Conservation (phyloP, 2,888 invertebrate species). For the Dendrolimus houi region DNA sequence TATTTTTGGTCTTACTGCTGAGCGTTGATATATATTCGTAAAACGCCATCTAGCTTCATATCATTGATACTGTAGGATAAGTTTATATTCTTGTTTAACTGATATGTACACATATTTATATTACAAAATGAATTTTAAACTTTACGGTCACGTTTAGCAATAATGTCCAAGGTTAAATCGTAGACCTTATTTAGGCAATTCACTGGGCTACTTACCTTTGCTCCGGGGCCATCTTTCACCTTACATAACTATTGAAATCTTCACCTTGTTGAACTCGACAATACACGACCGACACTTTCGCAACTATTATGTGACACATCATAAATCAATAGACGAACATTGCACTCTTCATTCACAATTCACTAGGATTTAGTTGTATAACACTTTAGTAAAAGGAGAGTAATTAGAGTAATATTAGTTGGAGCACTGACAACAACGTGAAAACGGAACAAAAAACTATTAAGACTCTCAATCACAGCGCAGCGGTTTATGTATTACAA, state of each 20-base stretch:
- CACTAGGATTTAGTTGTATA: neutral
- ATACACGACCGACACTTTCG: constrained; percentile 11
- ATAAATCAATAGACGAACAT: constrained; percentile 17
- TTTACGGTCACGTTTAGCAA: constrained; percentile 11
- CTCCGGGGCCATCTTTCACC: constrained; percentile 11
- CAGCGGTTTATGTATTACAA: neutral
- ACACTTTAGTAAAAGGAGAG: neutral
- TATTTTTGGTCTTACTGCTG: too few relatives aligned
- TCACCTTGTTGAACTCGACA: constrained; percentile 12
- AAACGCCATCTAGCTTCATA: too few relatives aligned
- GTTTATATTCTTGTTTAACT: too few relatives aligned
- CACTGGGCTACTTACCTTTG: constrained; percentile 8
- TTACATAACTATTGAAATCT: constrained; percentile 14
- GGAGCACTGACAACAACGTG: neutral
- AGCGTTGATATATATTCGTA: too few relatives aligned
- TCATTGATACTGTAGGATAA: too few relatives aligned
- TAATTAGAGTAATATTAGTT: neutral
- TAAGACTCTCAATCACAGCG: neutral
- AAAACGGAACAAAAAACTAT: neutral
- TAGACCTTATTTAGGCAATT: constrained; percentile 5
- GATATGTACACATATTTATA: neutral
- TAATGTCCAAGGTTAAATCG: constrained; percentile 8
- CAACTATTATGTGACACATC: constrained; percentile 16
- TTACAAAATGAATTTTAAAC: neutral
- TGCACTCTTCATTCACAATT: neutral